Evolutionary conservation across 2,797 vertebrate species (phyloP).

Genomic region (Thunnus albacares): DNA sequence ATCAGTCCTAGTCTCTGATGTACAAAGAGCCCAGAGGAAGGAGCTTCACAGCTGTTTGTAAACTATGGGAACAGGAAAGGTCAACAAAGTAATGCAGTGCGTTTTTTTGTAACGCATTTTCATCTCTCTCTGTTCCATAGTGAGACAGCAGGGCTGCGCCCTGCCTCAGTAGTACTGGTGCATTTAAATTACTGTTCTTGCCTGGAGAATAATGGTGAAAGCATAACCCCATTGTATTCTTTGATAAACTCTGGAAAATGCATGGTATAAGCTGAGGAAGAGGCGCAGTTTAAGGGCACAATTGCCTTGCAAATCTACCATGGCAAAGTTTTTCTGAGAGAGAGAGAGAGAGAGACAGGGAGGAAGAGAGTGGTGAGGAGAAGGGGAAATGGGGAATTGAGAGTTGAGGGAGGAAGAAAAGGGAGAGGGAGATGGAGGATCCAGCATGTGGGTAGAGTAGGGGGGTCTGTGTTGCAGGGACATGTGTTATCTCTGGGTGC

Average conservation of each 20-base stretch:
- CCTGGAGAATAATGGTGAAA: conserved; percentile 88
- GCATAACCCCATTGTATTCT: conserved; percentile 88
- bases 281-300: conserved; percentile 85
- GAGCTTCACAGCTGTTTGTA: conserved; percentile 88
- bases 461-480: conserved; percentile 79
- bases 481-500: conserved; percentile 88
- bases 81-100: conserved; percentile 86
- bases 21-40: conserved; percentile 87
- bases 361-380: conserved; percentile 55
- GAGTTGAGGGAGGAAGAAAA: conserved; percentile 56
- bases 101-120: conserved; percentile 82
- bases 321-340: conserved; percentile 83
- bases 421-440: conserved; percentile 66
- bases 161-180: conserved; percentile 81
- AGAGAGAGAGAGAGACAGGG: conserved; percentile 27
- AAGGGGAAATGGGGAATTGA: conserved; percentile 59
- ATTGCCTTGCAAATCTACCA: conserved; percentile 88
- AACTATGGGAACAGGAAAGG: conserved; percentile 87
- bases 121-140: conserved; percentile 82
- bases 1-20: conserved; percentile 84
- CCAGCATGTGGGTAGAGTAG: conserved; percentile 69
- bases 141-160: conserved; percentile 81
- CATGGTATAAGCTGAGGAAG: conserved; percentile 83
- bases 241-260: conserved; percentile 89
- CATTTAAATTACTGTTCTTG: conserved; percentile 89